Evolutionary conservation across 2,113 vertebrate species (phyloP), one percentile per base, ranked within the genome.

Genomic region (Connochaetes taurinus): DNA sequence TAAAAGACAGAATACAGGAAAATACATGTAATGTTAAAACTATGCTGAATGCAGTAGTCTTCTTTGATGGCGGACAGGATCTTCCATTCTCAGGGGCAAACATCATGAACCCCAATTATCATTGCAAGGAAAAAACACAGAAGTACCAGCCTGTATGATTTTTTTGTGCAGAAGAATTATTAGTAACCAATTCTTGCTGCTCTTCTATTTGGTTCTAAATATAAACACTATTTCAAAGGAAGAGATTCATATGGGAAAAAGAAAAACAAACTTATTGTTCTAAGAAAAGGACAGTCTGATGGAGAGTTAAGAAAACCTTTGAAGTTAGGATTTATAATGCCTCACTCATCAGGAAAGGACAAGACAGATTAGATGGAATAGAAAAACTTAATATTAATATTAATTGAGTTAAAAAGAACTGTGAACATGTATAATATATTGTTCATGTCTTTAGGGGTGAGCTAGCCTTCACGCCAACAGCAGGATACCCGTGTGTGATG

Each of bases 181-280:
- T 29, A 52, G 84, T 31, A 85, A 76, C 10, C 40, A 53, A 1
- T 43, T 84, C 57, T 85, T 43, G n/a, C 13, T 92, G 21, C 80
- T 90, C 27, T 90, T 74, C 64, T 60, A 47, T 40, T 95, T 83
- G n/a, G 23, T 90, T 94, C 64, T 96, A 80, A 92, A 95, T 80
- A 78, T 40, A 64, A 82, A 82, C 25, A 82, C 62, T 6, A 81
- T 74, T 81, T 87, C 71, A 80, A 64, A 90, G 90, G 60, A 55
- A 95, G 33, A 88, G 33, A 43, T 36, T 17, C 76, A 8, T 2
- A 82, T 3, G 76, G 36, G 64, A 88, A 89, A 92, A n/a, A 29
- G 45, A n/a, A 94, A 64, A 80, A 45, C 11, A 85, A 85, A 53
- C 52, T 29, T 88, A 47, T 7, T 67, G 29, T 76, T 95, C 76